phyloP scores from a whole-genome alignment of 2,797 vertebrate species.

The Carduelis carduelis region DNA sequence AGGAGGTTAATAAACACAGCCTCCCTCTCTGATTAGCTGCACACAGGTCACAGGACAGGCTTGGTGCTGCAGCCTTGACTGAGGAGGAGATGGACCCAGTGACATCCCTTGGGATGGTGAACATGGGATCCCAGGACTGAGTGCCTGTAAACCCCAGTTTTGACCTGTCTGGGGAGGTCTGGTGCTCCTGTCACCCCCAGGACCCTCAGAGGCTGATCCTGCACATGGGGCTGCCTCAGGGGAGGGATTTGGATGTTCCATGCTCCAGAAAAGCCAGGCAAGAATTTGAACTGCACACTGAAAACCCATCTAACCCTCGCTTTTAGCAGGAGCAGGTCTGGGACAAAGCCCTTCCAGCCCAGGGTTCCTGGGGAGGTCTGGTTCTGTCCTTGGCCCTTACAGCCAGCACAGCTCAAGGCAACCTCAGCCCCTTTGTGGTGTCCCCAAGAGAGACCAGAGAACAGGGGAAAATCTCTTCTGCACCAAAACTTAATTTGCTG shows the following conservation, averaged over 20 bases:
- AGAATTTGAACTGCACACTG: background rate
- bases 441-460: background rate
- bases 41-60: background rate
- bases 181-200: background rate
- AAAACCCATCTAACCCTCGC: background rate
- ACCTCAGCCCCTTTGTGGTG: background rate
- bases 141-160: rapidly evolving
- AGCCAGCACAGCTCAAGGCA: rapidly evolving
- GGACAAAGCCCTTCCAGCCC: background rate
- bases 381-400: background rate
- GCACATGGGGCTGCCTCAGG: rapidly evolving
- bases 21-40: background rate
- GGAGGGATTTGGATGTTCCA: background rate
- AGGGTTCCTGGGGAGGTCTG: rapidly evolving
- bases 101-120: background rate
- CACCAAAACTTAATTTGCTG: background rate
- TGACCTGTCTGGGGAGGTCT: background rate
- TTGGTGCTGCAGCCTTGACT: background rate
- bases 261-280: background rate
- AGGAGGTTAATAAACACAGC: background rate
- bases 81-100: background rate
- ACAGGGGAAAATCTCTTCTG: background rate
- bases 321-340: background rate
- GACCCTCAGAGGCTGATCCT: rapidly evolving
- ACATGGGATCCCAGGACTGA: background rate